Conservation (phyloP, 1,140 invertebrate genomes). For the Lepidurus arcticus region DNA sequence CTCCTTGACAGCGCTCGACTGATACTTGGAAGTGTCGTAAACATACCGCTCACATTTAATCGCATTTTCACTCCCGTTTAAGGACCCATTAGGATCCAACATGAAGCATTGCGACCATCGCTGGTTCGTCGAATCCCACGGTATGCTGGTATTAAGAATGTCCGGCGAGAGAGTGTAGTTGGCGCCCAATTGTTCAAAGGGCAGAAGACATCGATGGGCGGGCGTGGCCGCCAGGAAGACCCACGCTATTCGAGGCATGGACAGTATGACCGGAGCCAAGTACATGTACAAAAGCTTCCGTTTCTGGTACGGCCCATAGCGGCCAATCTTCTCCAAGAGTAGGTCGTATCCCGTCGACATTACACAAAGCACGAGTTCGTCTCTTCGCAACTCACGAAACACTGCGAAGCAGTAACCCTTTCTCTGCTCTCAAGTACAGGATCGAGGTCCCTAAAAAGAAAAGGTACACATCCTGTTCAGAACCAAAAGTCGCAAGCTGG, state of each 20-base stretch:
- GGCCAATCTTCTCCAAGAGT: not conserved
- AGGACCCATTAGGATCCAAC: no score
- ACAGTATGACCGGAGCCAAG: not conserved
- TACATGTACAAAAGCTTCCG: not conserved
- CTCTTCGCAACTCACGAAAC: no score
- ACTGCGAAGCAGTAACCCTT: no score
- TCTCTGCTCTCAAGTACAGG: no score
- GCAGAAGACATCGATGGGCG: not conserved
- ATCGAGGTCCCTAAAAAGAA: no score
- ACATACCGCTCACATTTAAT: not conserved
- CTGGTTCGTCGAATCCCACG: not conserved
- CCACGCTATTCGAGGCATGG: not conserved
- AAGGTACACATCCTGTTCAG: no score
- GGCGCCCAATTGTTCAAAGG: not conserved
- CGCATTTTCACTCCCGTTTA: no score
- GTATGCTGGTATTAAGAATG: not conserved
- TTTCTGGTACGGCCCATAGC: not conserved
- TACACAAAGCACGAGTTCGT: no score
- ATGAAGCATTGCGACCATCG: no score
- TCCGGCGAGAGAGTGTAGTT: no score
- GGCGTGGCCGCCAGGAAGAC: not conserved
- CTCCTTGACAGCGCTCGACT: no score
- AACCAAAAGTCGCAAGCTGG: no score
- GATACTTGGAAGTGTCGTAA: not conserved
- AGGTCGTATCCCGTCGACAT: not conserved